phyloP scores from a whole-genome alignment of 2,113 vertebrate genomes.

The Taurulus bubalis region DNA sequence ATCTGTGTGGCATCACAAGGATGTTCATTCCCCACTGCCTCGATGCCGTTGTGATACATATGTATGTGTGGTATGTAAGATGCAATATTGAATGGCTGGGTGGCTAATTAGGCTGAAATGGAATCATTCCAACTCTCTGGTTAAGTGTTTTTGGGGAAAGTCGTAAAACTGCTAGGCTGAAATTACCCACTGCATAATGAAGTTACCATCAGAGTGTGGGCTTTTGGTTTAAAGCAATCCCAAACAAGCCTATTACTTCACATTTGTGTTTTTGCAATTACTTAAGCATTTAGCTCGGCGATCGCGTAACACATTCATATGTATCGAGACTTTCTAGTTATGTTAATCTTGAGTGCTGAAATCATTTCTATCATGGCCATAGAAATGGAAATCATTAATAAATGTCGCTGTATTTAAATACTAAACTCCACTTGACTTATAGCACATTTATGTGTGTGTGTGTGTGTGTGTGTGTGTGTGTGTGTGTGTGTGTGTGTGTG shows the following conservation, averaged over 20 bases:
- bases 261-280: neutral
- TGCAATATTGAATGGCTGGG: conserved; percentile 16
- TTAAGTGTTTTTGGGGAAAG: conserved; percentile 31
- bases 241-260: neutral
- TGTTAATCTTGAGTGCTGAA: neutral
- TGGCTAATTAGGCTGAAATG: conserved; percentile 49
- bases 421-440: neutral
- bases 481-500: no score
- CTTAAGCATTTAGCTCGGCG: neutral
- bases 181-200: conserved; percentile 34
- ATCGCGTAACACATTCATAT: neutral
- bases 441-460: neutral
- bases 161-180: conserved; percentile 39
- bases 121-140: conserved; percentile 27
- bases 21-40: neutral
- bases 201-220: conserved; percentile 25
- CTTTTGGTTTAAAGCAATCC: conserved; percentile 19
- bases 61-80: conserved; percentile 1
- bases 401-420: neutral
- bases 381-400: neutral
- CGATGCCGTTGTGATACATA: conserved; percentile 3
- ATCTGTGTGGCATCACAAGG: neutral
- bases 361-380: neutral
- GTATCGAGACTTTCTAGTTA: neutral
- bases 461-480: no score